These are phyloP conservation scores for Seira ritae DNA, from an alignment of 2,888 invertebrate genomes.

Conservation along the genomic window DNA sequence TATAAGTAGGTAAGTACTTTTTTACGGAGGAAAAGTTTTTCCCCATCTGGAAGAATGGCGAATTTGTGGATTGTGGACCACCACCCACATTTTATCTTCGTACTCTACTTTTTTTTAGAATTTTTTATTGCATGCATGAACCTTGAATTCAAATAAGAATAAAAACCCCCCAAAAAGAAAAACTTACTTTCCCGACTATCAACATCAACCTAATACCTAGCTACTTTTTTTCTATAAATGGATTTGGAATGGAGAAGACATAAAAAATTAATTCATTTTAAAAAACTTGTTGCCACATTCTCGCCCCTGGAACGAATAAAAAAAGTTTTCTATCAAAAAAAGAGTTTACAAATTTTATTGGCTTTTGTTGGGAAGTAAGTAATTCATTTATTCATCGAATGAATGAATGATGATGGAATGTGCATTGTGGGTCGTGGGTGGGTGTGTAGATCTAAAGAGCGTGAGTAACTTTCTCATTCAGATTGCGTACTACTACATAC, in stretches of 20 bases:
- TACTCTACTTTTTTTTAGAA: neutral
- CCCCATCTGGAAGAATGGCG: too few species aligned
- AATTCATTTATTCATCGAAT: slow-evolving; percentile 9
- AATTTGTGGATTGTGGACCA: too few species aligned
- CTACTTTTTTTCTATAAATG: too few species aligned
- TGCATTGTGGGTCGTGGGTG: neutral
- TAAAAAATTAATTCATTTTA: slow-evolving; percentile 45
- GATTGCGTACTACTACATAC: neutral
- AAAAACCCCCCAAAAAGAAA: neutral
- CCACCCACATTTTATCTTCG: neutral
- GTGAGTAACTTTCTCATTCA: neutral
- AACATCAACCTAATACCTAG: too few species aligned
- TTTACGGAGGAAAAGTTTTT: too few species aligned
- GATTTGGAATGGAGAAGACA: slow-evolving; percentile 8
- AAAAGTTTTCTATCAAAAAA: neutral
- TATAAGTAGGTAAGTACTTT: too few species aligned
- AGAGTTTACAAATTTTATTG: neutral
- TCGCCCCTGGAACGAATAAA: neutral
- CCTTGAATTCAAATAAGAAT: slow-evolving; percentile 9
- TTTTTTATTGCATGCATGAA: slow-evolving; percentile 7
- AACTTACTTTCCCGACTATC: neutral
- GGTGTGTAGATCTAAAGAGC: too few species aligned
- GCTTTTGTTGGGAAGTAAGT: neutral
- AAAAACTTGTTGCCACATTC: slow-evolving; percentile 45
- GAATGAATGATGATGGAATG: neutral